phyloP scores from a whole-genome alignment of 2,113 vertebrate species.

The Trematocara nigrifrons region DNA sequence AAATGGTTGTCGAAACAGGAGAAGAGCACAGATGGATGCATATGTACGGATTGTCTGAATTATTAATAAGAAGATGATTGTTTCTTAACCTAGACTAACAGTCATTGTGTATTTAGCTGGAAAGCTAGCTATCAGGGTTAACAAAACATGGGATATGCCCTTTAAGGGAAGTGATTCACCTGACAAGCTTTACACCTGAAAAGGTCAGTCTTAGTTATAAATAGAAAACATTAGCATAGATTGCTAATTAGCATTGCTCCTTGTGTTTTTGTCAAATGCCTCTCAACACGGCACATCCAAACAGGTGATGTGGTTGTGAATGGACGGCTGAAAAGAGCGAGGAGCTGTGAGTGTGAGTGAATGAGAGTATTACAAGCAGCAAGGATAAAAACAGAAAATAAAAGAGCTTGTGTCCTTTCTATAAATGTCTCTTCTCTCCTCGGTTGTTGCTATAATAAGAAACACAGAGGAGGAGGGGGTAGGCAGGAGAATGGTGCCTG shows the following conservation, averaged over 20 bases:
- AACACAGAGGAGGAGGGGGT: conserved; percentile 26
- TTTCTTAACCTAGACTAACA: not conserved
- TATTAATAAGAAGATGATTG: not conserved
- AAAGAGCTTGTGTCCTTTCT: conserved; percentile 39
- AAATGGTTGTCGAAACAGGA: not conserved
- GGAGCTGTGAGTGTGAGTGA: not conserved
- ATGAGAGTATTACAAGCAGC: not conserved
- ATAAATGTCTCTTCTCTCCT: conserved; percentile 49
- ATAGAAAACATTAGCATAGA: not conserved
- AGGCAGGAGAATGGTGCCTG: conserved; percentile 26
- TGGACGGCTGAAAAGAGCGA: not conserved
- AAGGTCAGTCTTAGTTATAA: not conserved
- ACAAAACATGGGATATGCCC: not conserved
- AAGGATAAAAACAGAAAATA: conserved; percentile 21
- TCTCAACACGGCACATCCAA: not conserved
- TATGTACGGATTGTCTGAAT: not conserved
- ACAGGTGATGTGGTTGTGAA: not conserved
- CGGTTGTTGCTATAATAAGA: conserved; percentile 65
- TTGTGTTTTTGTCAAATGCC: not conserved
- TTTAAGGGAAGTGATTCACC: not conserved
- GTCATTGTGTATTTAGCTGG: not conserved
- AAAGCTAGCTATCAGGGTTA: not conserved
- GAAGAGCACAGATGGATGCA: not conserved
- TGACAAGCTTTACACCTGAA: not conserved
- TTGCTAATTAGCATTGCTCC: not conserved